These are phyloP conservation scores for Echeneis naucrates DNA, from an alignment of 2,797 vertebrate genomes.

Conservation along the genomic window DNA sequence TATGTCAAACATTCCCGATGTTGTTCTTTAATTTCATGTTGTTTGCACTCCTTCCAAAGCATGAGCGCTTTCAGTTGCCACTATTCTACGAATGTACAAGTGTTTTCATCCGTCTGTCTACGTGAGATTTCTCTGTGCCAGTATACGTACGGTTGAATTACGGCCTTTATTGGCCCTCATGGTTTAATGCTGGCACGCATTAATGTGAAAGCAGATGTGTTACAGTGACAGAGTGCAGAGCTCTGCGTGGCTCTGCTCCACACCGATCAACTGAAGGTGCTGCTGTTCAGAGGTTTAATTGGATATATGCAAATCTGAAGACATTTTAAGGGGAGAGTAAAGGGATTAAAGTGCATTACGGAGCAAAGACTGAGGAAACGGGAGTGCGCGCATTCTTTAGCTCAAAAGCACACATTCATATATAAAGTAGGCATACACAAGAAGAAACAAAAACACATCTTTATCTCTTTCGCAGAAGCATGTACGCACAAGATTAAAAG, in stretches of 20 bases:
- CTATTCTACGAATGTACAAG: background rate
- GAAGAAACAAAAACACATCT: constrained; percentile 33
- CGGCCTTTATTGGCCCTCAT: constrained; percentile 5
- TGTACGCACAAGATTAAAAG: constrained; percentile 34
- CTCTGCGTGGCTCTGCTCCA: constrained; percentile 27
- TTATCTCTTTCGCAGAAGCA: constrained; percentile 17
- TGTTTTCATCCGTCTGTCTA: background rate
- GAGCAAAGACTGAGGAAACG: constrained; percentile 41
- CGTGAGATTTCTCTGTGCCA: constrained; percentile 4
- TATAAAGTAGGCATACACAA: constrained; percentile 1
- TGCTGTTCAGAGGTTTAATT: constrained; percentile 75
- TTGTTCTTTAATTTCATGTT: too few species aligned
- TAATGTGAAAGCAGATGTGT: constrained; percentile 60
- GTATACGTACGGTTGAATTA: constrained; percentile 26
- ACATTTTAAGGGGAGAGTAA: constrained; percentile 65
- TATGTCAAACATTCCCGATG: background rate
- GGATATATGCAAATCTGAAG: constrained; percentile 80
- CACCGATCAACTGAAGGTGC: constrained; percentile 58
- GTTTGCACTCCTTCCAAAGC: background rate
- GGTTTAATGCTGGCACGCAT: constrained; percentile 37
- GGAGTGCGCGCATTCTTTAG: constrained; percentile 8
- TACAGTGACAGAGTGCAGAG: constrained; percentile 50
- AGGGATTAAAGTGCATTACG: constrained; percentile 73
- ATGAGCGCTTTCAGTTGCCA: background rate
- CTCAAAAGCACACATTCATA: constrained; percentile 6